Conservation (phyloP, 1,140 invertebrate species). For the Drosophila saltans region DNA sequence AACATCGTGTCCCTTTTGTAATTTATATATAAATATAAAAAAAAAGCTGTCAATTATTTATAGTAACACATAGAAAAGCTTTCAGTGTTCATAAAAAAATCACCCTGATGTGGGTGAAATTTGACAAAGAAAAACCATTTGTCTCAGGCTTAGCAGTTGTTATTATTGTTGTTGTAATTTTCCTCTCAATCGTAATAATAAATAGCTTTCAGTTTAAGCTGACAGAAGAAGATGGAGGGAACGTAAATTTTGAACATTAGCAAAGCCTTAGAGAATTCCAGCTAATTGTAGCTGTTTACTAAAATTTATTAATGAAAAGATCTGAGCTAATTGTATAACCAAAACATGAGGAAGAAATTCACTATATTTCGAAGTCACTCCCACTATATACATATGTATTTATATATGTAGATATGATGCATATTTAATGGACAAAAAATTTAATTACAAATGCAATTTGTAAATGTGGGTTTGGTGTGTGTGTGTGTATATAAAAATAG, state of each 20-base stretch:
- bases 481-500: slow-evolving; percentile 34
- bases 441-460: slow-evolving; percentile 43
- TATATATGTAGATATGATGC: not conserved
- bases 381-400: not conserved
- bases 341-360: slow-evolving; percentile 3
- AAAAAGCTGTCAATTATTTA: slow-evolving; percentile 18
- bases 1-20: not conserved
- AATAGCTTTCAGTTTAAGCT: not conserved
- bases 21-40: not conserved
- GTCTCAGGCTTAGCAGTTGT: slow-evolving; percentile 30
- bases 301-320: slow-evolving; percentile 12
- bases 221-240: not conserved
- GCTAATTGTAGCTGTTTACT: not conserved
- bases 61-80: slow-evolving; percentile 13
- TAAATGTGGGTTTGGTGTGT: slow-evolving; percentile 9
- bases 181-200: slow-evolving; percentile 4
- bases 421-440: slow-evolving; percentile 8
- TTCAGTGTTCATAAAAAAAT: slow-evolving; percentile 18
- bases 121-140: slow-evolving; percentile 63
- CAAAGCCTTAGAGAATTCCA: not conserved
- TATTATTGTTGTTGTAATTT: not conserved
- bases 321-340: slow-evolving; percentile 18
- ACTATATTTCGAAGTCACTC: not conserved
- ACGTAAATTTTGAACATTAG: not conserved
- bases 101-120: slow-evolving; percentile 26